Evolutionary conservation across 1,140 invertebrate genomes (phyloP), one percentile per base, ranked within the genome.

Genomic region (Trichonephila clavata): DNA sequence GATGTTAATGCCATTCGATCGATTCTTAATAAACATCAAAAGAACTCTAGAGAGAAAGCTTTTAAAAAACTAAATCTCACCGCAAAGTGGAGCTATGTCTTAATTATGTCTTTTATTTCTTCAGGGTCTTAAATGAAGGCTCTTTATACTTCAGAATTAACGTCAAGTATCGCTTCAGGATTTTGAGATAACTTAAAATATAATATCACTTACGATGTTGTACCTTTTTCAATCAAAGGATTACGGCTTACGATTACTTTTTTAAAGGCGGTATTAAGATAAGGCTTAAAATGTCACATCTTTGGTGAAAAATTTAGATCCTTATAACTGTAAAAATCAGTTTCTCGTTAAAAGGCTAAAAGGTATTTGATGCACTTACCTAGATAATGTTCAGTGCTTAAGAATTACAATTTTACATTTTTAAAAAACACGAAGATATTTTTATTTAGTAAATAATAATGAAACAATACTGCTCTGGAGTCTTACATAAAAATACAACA

Each of bases 121-220:
- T 27, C 71, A 77, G 71, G 71, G 71, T 27, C 43, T 83, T 50
- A 83, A 83, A 83, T 59, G 81, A 59, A 16, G 50, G n/a, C 50
- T 83, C 81, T 59, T 83, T 83, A 83, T 59, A 57, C 39, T 83
- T 57, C 81, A 24, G 81, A 50, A 83, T 83, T 57, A 83, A 83
- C 50, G 81, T 83, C 81, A 83, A 57, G 50, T 57, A 83, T 59
- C 20, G 81, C 81, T 83, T 83, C 81, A 59, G 81, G 81, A 83
- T 83, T 83, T 83, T 83, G 81, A 83, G 81, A 83, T 83, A 83
- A 83, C 81, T 50, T 59, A 83, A 59, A 83, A 83, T 59, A 83
- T 83, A 83, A 83, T 83, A 83, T 83, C 81, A 83, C 81, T 83
- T 83, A 83, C 50, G 81, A 83, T 83, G 81, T 59, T 83, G 81